phyloP scores from a whole-genome alignment of 2,888 invertebrate genomes.

The Kuschelorhynchus macadamiae region DNA sequence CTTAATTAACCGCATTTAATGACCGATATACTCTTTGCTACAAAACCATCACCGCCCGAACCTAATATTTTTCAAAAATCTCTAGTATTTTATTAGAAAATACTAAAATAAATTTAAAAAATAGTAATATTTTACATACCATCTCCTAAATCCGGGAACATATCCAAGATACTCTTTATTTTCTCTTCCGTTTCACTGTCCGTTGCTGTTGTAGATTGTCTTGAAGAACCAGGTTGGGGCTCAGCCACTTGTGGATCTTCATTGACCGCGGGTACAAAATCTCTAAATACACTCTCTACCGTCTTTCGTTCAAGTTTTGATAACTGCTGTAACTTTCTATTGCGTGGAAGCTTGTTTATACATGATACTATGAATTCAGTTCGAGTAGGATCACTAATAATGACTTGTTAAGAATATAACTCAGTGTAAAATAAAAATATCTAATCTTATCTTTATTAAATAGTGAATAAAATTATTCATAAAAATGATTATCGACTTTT shows the following conservation, averaged over 20 bases:
- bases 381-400: conserved; percentile 63
- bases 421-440: no score
- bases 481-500: no score
- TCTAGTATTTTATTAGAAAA: no score
- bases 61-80: no score
- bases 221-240: conserved; percentile 48
- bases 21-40: no score
- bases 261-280: conserved; percentile 53
- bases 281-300: conserved; percentile 54
- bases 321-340: conserved; percentile 55
- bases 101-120: no score
- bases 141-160: conserved; percentile 87
- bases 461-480: no score
- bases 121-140: no score
- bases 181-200: conserved; percentile 65
- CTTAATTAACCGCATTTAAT: no score
- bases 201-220: conserved; percentile 5
- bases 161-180: conserved; percentile 68
- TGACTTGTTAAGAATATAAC: conserved; percentile 52
- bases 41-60: no score
- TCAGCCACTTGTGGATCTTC: conserved; percentile 46
- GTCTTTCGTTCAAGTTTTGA: conserved; percentile 51
- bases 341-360: conserved; percentile 58
- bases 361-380: conserved; percentile 63
- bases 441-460: no score